Base-by-base conservation (phyloP, 2,113 vertebrate genomes). In the Bungarus multicinctus region DNA sequence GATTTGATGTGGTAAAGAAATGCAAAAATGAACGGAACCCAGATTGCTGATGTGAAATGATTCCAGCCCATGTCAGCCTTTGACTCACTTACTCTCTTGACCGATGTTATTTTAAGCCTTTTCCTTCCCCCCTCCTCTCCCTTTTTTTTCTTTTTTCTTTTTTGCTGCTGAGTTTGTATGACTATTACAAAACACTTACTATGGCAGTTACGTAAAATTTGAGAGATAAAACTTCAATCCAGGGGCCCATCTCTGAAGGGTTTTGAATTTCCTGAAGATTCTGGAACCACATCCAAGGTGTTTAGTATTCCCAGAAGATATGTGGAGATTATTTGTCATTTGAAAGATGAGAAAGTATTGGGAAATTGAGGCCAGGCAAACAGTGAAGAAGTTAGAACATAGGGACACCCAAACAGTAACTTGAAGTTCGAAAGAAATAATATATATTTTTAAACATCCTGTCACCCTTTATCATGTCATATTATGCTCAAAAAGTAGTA, bases 131-230 rank as follows among this genome's bases (percentile, higher is more conserved):
- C 7, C 11, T 30, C 20, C 55, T 6, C 4, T 55, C 12, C 12
- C 0, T 9, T 50, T 9, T 50, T 47, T 47, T 47, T 47, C 47
- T 58, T 58, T 60, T 60, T 30, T 1, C n/a, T 45, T 57, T 93
- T 86, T 85, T 45, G 87, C 57, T 85, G 91, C 74, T 97, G 96
- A 97, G 95, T 97, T 96, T 97, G 94, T 93, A 97, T 96, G 91
- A 85, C 94, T 96, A 93, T 97, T 97, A 97, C 5, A 95, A 95
- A 97, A 96, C 0, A 22, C 92, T 96, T 94, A 96, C 91, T 92
- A 85, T 95, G 91, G 90, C 93, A 86, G 92, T 96, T 95, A 94
- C 88, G 91, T 93, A 94, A 95, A 97, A 96, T 89, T 95, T 91
- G 93, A 88, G 88, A 96, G 93, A 94, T 95, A 95, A 97, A 96